Evolutionary conservation across 2,797 vertebrate genomes (phyloP), one percentile per base, ranked within the genome.

Genomic region (Eutrigla gurnardus): DNA sequence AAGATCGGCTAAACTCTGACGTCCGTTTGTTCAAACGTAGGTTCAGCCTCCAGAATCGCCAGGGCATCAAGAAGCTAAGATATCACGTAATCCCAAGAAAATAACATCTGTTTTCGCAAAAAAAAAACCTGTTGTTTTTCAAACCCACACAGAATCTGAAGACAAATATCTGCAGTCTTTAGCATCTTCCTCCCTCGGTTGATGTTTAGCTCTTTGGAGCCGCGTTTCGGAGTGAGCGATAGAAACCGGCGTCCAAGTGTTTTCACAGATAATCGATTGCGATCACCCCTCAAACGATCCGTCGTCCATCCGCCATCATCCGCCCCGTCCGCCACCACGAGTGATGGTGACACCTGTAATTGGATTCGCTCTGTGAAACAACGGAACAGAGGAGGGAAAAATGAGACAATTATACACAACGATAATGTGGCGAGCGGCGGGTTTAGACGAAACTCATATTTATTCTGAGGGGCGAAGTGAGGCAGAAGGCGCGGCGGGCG

Each of bases 351-450:
- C 87, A 86, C 84, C 84, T 86, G 86, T 91, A 88, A 91, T 88
- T 89, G 93, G 90, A 92, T 92, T 91, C 90, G 90, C 78, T 82
- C 88, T 15, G 80, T 68, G 75, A 86, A 92, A 90, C 88, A 84
- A 81, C 66, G 55, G 76, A 77, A 86, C 76, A 66, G 73, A 80
- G 40, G 49, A 49, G 33, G 7, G 5, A 88, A 85, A 87, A 88
- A 91, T 82, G 84, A 91, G 86, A 86, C 90, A 90, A 93, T 94
- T 93, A 90, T 85, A 88, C 85, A 80, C 65, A 72, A 83, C 68
- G 36, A 78, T 73, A 77, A 86, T 57, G 75, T 15, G 14, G 69
- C n/a, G 50, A 18, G 63, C 36, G 2, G 77, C 18, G 45, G 78
- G 80, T 88, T 87, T 85, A 86, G 89, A 90, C 89, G 25, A 86